A percentile compares a stretch with the other conserved stretches of the same genome.
phyloP scores from a whole-genome alignment of 2,888 invertebrate genomes.

The Oscheius sp. region DNA sequence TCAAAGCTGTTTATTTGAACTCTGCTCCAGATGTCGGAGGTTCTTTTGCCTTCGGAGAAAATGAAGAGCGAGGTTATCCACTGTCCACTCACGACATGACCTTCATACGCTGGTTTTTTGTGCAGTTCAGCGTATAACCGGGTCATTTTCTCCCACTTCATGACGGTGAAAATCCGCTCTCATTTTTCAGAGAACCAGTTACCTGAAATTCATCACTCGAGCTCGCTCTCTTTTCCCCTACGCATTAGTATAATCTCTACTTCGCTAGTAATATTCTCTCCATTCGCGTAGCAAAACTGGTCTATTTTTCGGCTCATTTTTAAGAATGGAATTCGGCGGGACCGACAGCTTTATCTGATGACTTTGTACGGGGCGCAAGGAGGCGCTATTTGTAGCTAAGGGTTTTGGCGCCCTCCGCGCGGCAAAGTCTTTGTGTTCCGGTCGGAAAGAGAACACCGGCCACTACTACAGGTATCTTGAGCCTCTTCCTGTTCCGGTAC shows the following conservation, averaged over 20 bases:
- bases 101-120: conserved; percentile 19
- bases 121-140: conserved; percentile 25
- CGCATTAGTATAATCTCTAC: neutral
- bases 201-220: neutral
- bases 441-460: conserved; percentile 25
- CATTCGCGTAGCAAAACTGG: neutral
- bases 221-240: neutral
- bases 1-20: neutral
- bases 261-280: neutral
- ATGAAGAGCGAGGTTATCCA: neutral
- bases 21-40: neutral
- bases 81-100: conserved; percentile 10
- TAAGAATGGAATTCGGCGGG: conserved; percentile 12
- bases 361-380: conserved; percentile 24
- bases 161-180: neutral
- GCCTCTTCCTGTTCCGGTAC: neutral
- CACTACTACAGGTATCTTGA: conserved; percentile 19
- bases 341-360: conserved; percentile 26
- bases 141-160: conserved; percentile 6
- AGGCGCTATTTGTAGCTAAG: conserved; percentile 16
- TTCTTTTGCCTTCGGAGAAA: neutral
- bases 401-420: conserved; percentile 28
- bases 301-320: neutral
- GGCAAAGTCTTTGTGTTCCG: conserved; percentile 22
- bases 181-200: neutral